Evolutionary conservation across 2,888 invertebrate genomes (phyloP).

Genomic region (Thera britannica): DNA sequence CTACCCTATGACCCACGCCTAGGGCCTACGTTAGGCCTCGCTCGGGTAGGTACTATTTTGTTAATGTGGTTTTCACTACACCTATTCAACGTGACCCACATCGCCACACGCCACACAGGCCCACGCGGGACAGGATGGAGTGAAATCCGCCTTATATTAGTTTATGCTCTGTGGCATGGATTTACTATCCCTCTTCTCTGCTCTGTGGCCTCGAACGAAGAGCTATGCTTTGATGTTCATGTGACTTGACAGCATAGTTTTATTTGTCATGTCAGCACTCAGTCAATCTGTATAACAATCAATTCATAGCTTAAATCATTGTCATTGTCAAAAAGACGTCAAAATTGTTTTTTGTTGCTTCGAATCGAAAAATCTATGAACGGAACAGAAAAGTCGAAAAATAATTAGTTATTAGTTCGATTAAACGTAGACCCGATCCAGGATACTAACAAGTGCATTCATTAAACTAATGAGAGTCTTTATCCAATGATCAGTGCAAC

Average conservation of each 20-base stretch:
- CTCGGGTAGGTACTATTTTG: too few relatives aligned
- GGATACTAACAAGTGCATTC: slow-evolving; percentile 15
- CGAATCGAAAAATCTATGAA: not conserved
- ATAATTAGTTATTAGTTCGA: not conserved
- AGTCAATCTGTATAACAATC: not conserved
- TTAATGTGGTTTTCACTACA: too few relatives aligned
- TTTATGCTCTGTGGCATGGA: too few relatives aligned
- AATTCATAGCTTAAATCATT: not conserved
- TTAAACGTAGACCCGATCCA: not conserved
- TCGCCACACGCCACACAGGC: too few relatives aligned
- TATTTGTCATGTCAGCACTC: not conserved
- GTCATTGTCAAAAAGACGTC: not conserved
- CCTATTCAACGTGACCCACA: too few relatives aligned
- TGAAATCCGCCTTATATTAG: too few relatives aligned
- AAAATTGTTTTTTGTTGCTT: slow-evolving; percentile 3
- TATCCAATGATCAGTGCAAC: slow-evolving; percentile 56
- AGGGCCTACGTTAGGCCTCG: too few relatives aligned
- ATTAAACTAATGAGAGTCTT: slow-evolving; percentile 14
- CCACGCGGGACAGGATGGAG: too few relatives aligned
- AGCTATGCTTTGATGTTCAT: not conserved
- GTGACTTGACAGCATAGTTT: not conserved
- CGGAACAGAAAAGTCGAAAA: not conserved
- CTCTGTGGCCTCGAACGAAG: too few relatives aligned
- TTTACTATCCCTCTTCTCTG: too few relatives aligned
- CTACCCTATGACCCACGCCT: too few relatives aligned